These are phyloP conservation scores for Heterocephalus glaber DNA, from an alignment of 2,113 vertebrate genomes.

Conservation along the genomic window DNA sequence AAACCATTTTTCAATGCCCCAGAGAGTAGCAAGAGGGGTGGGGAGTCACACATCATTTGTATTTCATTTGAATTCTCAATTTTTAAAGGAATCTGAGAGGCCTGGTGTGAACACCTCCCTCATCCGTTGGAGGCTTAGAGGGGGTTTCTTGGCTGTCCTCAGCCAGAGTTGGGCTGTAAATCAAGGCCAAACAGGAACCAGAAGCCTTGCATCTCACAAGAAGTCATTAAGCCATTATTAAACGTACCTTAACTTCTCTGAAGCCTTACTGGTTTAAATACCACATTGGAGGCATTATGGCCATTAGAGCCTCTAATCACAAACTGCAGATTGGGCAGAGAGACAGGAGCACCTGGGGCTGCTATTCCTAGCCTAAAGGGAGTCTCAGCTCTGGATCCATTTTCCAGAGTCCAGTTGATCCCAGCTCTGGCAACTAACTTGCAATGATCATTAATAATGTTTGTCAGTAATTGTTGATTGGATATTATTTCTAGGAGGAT, in stretches of 20 bases:
- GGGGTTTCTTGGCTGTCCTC: slow-evolving; percentile 73
- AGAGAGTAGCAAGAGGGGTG: slow-evolving; percentile 31
- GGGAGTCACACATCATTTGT: slow-evolving; percentile 66
- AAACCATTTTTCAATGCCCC: background rate
- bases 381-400: background rate
- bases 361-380: slow-evolving; percentile 54
- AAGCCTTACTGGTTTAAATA: slow-evolving; percentile 70
- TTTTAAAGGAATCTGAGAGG: slow-evolving; percentile 78
- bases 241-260: slow-evolving; percentile 67
- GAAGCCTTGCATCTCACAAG: slow-evolving; percentile 69
- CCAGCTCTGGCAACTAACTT: background rate
- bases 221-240: slow-evolving; percentile 81
- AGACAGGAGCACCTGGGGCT: slow-evolving; percentile 68
- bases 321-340: slow-evolving; percentile 46
- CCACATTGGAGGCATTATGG: slow-evolving; percentile 71
- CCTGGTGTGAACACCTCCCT: slow-evolving; percentile 80
- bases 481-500: background rate
- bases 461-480: background rate
- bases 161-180: slow-evolving; percentile 69
- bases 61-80: slow-evolving; percentile 78
- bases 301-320: slow-evolving; percentile 63
- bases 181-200: slow-evolving; percentile 75
- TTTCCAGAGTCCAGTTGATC: slow-evolving; percentile 11
- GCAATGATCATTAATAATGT: background rate
- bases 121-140: slow-evolving; percentile 75